These are phyloP conservation scores for Phylloscopus whistleri DNA, from an alignment of 2,113 vertebrate species.

Conservation along the genomic window DNA sequence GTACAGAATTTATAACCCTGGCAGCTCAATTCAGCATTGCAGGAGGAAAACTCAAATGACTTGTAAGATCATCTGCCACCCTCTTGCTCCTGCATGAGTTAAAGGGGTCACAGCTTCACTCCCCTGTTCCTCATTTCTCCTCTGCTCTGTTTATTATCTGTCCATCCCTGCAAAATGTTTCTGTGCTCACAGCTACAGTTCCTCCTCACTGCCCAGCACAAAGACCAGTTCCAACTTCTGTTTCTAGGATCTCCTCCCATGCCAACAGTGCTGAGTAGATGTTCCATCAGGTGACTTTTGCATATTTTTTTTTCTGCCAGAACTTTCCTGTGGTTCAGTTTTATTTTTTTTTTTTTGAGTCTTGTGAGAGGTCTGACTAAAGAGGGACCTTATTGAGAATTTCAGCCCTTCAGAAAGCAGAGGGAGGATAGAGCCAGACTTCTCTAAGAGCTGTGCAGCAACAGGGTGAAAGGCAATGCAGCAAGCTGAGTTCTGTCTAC, in stretches of 20 bases:
- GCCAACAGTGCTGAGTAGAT: neutral
- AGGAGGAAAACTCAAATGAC: neutral
- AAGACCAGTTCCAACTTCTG: neutral
- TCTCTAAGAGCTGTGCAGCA: neutral
- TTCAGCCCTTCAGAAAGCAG: neutral
- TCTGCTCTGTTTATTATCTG: neutral
- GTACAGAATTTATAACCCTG: neutral
- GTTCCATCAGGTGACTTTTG: neutral
- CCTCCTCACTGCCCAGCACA: neutral
- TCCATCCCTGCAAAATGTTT: neutral
- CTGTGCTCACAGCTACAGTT: fast-evolving
- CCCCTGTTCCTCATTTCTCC: neutral
- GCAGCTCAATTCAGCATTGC: neutral
- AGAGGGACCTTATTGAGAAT: neutral
- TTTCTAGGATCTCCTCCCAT: neutral
- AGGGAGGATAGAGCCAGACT: neutral
- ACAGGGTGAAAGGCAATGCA: neutral
- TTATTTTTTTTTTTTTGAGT: neutral
- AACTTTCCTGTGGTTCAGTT: neutral
- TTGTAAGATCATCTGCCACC: neutral
- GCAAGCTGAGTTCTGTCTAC: neutral
- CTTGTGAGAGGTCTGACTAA: neutral
- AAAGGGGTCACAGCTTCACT: neutral
- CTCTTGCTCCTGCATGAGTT: neutral
- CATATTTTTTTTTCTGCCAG: neutral